Conservation (phyloP, 2,113 vertebrate genomes). For the Platycercus adscitus region DNA sequence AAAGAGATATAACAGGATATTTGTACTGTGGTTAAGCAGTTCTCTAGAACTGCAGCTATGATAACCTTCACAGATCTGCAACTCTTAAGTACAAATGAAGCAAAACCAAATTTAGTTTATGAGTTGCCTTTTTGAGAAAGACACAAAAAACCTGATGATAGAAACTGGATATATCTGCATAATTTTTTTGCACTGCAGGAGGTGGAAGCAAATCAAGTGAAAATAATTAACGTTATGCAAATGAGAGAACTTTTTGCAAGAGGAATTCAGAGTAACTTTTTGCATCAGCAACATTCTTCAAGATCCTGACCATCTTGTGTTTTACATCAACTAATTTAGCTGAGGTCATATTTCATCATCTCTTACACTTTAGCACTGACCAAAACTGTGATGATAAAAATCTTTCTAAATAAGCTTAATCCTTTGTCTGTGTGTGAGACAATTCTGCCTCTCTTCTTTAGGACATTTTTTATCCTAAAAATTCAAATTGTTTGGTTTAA, state of each 20-base stretch:
- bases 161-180: background rate
- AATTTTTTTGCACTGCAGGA: background rate
- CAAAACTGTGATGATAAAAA: background rate
- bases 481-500: background rate
- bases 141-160: background rate
- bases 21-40: background rate
- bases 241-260: background rate
- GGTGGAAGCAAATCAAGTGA: background rate
- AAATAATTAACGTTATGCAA: background rate
- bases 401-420: background rate
- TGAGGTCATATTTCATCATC: background rate
- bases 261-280: background rate
- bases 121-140: background rate
- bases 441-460: background rate
- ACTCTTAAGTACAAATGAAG: background rate
- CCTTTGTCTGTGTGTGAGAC: background rate
- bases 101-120: background rate
- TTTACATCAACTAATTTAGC: background rate
- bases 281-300: background rate
- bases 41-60: background rate
- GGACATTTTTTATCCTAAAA: background rate
- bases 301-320: background rate
- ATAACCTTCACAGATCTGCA: background rate
- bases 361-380: background rate
- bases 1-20: background rate